A percentile compares a stretch with the other conserved stretches of the same genome.
Evolutionary conservation across 2,113 vertebrate genomes (phyloP).

Genomic region (Chroicocephalus ridibundus): DNA sequence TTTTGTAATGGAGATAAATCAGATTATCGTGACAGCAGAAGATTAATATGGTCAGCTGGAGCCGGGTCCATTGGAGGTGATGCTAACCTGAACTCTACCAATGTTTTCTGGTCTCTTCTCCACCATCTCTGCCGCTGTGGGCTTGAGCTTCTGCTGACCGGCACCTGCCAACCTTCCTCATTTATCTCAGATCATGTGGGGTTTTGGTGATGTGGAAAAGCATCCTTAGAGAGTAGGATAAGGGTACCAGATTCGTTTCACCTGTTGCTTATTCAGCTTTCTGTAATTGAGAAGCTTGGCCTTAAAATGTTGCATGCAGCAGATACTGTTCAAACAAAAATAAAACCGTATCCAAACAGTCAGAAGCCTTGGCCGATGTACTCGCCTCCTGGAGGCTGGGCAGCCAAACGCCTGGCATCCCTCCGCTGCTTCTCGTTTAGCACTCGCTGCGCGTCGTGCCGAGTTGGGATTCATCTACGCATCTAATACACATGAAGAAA

Average conservation of each 20-base stretch:
- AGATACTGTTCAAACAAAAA: background rate
- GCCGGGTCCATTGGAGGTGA: background rate
- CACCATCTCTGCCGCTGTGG: background rate
- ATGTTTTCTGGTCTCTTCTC: background rate
- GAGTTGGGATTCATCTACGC: background rate
- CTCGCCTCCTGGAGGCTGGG: background rate
- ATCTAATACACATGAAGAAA: background rate
- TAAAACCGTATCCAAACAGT: background rate
- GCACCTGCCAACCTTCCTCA: background rate
- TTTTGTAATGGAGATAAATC: background rate
- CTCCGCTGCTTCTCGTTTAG: background rate
- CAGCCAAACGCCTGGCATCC: background rate
- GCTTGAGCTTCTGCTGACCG: background rate
- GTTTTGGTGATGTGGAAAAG: background rate
- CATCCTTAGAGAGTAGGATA: background rate
- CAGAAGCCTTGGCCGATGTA: background rate
- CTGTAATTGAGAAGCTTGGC: background rate
- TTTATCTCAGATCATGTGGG: background rate
- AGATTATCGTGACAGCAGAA: background rate
- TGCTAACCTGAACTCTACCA: background rate
- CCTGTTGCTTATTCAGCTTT: background rate
- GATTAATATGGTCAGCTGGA: background rate
- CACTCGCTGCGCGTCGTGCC: rapidly evolving
- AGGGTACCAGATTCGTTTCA: background rate
- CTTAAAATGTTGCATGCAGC: background rate